Evolutionary conservation across 2,113 vertebrate genomes (phyloP).

Genomic region (Nannospalax galili): DNA sequence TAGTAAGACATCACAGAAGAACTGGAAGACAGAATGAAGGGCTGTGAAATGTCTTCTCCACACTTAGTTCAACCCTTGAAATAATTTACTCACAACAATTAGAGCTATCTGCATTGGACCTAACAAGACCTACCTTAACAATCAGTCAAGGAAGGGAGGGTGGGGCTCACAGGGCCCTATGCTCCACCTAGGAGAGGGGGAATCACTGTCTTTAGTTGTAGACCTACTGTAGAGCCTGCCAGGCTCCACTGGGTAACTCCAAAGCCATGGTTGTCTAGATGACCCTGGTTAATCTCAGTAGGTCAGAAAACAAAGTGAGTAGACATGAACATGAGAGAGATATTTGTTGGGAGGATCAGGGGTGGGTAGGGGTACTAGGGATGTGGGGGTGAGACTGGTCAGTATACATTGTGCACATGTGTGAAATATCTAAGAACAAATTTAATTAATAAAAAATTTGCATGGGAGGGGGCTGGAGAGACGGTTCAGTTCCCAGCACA

Average conservation of each 20-base stretch:
- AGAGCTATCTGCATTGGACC: neutral
- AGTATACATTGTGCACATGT: neutral
- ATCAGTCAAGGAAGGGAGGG: neutral
- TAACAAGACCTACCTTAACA: neutral
- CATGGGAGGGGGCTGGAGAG: too few relatives aligned
- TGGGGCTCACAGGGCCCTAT: neutral
- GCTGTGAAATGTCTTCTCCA: neutral
- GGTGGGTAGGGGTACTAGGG: neutral
- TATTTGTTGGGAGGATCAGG: neutral
- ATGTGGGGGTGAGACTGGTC: neutral
- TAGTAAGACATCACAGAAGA: neutral
- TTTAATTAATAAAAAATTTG: neutral
- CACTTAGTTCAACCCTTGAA: neutral
- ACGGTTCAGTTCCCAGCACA: too few relatives aligned
- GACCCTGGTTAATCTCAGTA: neutral
- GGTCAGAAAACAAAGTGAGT: neutral
- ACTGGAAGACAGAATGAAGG: neutral
- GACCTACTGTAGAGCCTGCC: neutral
- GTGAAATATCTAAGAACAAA: neutral
- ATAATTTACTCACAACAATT: neutral
- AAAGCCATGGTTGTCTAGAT: neutral
- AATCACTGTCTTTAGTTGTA: neutral
- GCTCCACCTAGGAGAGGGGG: neutral
- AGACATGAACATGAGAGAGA: neutral
- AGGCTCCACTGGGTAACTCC: neutral